Evolutionary conservation across 2,888 invertebrate species (phyloP).

Genomic region (Sarcophaga caerulescens): DNA sequence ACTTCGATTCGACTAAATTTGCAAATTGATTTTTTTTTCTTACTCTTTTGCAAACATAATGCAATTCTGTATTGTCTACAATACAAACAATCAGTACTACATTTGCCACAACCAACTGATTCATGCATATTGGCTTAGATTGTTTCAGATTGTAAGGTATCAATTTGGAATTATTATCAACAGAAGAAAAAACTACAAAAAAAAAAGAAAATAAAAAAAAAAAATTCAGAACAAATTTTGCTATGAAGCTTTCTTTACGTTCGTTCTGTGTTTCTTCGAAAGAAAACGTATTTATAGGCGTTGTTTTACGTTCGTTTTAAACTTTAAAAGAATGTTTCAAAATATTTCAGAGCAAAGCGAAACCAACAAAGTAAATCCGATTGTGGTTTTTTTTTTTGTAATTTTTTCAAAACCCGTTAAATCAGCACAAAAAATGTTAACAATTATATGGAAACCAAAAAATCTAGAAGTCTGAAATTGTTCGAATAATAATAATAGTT

Average conservation of each 20-base stretch:
- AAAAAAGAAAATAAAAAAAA: too few species aligned
- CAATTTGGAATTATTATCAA: slow-evolving; percentile 34
- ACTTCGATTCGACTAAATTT: too few species aligned
- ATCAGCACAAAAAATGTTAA: not conserved
- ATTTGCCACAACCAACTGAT: not conserved
- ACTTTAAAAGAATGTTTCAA: slow-evolving; percentile 18
- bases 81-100: not conserved
- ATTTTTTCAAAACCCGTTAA: not conserved
- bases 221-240: too few species aligned
- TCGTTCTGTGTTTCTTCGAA: not conserved
- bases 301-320: not conserved
- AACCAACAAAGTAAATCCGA: not conserved
- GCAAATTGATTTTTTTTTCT: too few species aligned
- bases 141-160: slow-evolving; percentile 29
- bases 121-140: slow-evolving; percentile 20
- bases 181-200: not conserved
- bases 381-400: not conserved
- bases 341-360: slow-evolving; percentile 2
- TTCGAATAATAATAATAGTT: too few species aligned
- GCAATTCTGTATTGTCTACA: not conserved
- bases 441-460: not conserved
- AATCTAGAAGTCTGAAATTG: too few species aligned
- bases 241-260: not conserved
- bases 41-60: too few species aligned
- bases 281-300: not conserved